Evolutionary conservation across 1,140 invertebrate species (phyloP), one percentile per base, ranked within the genome.

Genomic region (Agraylea sexmaculata): DNA sequence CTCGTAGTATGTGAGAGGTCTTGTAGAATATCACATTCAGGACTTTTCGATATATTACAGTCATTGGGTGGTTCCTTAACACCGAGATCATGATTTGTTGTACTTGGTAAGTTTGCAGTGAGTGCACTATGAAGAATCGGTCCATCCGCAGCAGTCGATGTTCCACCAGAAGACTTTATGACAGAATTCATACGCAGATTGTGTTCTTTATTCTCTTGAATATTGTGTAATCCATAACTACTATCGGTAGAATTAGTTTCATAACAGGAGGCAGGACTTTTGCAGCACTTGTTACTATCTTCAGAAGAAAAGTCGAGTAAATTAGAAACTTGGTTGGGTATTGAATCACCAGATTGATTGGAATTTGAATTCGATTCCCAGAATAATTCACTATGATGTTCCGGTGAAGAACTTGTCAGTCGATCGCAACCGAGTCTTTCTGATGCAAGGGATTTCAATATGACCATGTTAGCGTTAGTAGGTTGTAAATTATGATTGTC

Each of bases 221-320:
- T 49, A 1, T 62, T 56, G n/a, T 59, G 42, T 13, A 40, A 19
- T 15, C 45, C 36, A 1, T 60, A 57, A 29, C 59, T 60, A 1
- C 62, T 63, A 31, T 66, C 64, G 0, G 61, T 65, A 0, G 63
- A 64, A 31, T 64, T 64, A 1, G 57, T 59, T 43, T 66, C 63
- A 17, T 68, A 63, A 38, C 51, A 62, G 0, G 56, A 55, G 1
- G 41, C 19, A 4, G 62, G 64, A 41, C 64, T 67, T 42, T 65
- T 68, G 44, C 62, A 66, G 38, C 64, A 66, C 31, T 65, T 66
- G 37, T 68, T 63, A 41, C 61, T 65, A 39, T 68, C 65, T 45
- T 68, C 65, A 33, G 59, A 63, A 33, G 62, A 65, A 30, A 63
- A 68, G 42, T 65, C 63, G 8, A 66, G 35, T 4, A 49, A 30